Conservation (phyloP, 2,888 invertebrate genomes). For the Gortyna flavago region DNA sequence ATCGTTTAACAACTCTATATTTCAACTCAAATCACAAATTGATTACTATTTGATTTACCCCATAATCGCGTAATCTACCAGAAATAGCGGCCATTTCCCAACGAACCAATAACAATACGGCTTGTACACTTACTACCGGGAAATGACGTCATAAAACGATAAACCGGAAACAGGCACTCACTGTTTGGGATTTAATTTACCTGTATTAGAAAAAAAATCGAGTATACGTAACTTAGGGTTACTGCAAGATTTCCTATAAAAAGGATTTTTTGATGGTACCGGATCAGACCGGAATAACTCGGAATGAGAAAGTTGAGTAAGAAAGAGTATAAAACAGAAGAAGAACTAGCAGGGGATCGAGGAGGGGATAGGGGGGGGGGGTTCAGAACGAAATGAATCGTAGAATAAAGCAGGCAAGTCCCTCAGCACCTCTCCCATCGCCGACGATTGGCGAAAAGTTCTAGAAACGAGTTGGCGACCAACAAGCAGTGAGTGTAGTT, state of each 20-base stretch:
- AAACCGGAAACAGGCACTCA: constrained; percentile 42
- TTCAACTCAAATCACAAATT: constrained; percentile 28
- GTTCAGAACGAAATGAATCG: too few relatives aligned
- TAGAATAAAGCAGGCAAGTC: background rate
- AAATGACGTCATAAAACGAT: constrained; percentile 63
- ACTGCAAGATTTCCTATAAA: constrained; percentile 5
- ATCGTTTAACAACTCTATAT: background rate
- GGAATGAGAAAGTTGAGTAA: too few relatives aligned
- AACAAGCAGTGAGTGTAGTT: background rate
- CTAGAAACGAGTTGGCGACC: background rate
- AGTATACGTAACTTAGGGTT: constrained; percentile 25
- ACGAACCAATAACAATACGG: constrained; percentile 45
- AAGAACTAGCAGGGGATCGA: too few relatives aligned
- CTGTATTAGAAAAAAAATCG: constrained; percentile 40
- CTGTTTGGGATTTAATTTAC: constrained; percentile 56
- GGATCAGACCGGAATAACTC: too few relatives aligned
- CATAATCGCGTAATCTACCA: constrained; percentile 17
- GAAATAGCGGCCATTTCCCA: constrained; percentile 34
- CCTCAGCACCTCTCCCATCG: background rate
- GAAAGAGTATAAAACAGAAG: too few relatives aligned
- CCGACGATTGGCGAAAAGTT: background rate
- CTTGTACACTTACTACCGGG: constrained; percentile 42
- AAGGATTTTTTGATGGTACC: background rate
- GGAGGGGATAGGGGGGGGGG: too few relatives aligned
- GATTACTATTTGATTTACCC: constrained; percentile 32